These are phyloP conservation scores for Hemibagrus wyckioides DNA, from an alignment of 2,113 vertebrate genomes.

Conservation along the genomic window DNA sequence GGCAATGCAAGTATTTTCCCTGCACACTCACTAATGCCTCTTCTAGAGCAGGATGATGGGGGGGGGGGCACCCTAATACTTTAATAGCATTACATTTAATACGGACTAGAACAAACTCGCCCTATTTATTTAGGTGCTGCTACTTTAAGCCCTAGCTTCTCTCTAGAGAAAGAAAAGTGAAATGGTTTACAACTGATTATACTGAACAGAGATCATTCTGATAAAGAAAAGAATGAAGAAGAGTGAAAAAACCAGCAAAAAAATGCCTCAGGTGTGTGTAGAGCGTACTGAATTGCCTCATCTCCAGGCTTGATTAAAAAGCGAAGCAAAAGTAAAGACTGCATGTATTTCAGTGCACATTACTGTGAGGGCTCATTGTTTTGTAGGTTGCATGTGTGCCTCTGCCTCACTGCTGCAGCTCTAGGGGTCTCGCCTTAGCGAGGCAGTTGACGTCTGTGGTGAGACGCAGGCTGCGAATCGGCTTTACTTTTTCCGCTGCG, in stretches of 20 bases:
- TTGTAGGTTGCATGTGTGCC: not conserved
- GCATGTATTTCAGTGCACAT: not conserved
- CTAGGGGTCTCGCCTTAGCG: conserved; percentile 12
- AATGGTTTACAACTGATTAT: not conserved
- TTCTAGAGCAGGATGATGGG: not conserved
- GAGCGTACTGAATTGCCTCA: not conserved
- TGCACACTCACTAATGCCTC: not conserved
- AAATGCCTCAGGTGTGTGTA: not conserved
- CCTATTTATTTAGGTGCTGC: not conserved
- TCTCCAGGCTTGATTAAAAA: not conserved
- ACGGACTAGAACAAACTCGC: not conserved
- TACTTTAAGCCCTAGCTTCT: not conserved
- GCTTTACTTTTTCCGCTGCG: conserved; percentile 71
- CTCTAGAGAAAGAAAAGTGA: not conserved
- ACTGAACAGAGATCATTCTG: not conserved
- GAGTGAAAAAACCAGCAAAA: not conserved
- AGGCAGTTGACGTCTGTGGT: conserved; percentile 48
- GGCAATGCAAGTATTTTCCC: not conserved
- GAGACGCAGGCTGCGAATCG: conserved; percentile 55
- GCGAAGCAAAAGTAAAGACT: not conserved
- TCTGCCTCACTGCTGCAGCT: conserved; percentile 25
- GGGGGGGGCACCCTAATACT: not conserved
- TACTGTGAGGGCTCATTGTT: not conserved
- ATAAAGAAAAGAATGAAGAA: not conserved
- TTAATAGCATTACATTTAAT: not conserved